Percentiles rank a stretch among this genome's conserved stretches.
Conservation (phyloP, 2,797 vertebrate genomes). For the Falco novaeseelandiae region DNA sequence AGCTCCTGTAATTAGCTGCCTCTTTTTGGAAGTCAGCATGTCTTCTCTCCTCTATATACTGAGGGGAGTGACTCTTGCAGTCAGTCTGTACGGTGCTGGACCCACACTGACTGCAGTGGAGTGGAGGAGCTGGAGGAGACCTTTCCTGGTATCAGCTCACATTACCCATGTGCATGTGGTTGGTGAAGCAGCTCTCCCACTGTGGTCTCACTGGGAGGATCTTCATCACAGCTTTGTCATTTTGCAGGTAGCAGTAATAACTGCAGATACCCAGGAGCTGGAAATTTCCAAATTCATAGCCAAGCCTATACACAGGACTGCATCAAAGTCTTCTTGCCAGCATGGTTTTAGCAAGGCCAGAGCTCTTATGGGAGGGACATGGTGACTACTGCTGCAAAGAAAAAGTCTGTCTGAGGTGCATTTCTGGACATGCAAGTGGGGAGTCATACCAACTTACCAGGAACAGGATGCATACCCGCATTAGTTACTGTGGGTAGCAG, state of each 20-base stretch:
- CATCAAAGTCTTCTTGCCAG: neutral
- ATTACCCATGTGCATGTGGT: neutral
- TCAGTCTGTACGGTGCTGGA: neutral
- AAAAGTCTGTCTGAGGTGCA: neutral
- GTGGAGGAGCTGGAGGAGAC: neutral
- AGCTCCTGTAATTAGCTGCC: neutral
- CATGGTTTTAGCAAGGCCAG: neutral
- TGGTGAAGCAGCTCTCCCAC: neutral
- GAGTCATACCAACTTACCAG: neutral
- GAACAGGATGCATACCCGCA: neutral
- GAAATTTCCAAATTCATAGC: neutral
- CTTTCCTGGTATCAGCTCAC: neutral
- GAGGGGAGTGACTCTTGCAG: neutral
- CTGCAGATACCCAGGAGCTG: neutral
- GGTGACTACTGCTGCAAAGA: neutral
- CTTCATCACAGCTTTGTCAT: neutral
- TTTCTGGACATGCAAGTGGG: neutral
- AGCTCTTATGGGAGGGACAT: neutral
- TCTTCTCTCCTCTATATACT: neutral
- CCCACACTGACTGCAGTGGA: fast-evolving
- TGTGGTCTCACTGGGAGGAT: neutral
- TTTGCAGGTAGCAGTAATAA: neutral
- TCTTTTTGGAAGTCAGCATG: neutral
- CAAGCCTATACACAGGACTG: neutral
- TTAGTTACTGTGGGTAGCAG: neutral